Evolutionary conservation across 2,113 vertebrate genomes (phyloP), one percentile per base, ranked within the genome.

Genomic region (Hystrix cristata): DNA sequence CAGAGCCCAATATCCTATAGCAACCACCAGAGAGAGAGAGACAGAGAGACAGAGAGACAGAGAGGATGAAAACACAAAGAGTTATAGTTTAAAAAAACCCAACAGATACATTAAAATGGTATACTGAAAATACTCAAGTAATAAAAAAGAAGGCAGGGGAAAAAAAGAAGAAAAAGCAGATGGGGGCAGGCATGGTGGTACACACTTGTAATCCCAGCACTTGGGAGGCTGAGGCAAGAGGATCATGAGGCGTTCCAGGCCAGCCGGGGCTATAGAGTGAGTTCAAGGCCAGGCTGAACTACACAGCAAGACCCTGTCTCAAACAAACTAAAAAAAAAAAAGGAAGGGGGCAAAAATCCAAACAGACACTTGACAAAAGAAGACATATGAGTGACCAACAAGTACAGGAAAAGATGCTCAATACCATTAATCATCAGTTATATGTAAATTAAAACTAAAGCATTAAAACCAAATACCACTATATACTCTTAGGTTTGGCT

Each of bases 371-470:
- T 78, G 60, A 53, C 59, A 64, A 90, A 95, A 93, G n/a, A 90
- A 71, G 18, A 74, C 53, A 76, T 1, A 71, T 43, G 59, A 67
- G 80, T 81, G 43, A 76, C 46, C 71, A 94, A 51, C 15, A 89
- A 43, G 59, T 27, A 81, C 14, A 91, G 53, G 51, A 74, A 91
- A 91, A 96, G 87, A 71, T 64, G 12, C 12, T 81, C 48, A 57
- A 46, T 82, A 82, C 76, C 43, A 81, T 46, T 25, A 92, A 21
- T 74, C 57, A 93, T 18, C 27, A 88, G 51, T 12, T 48, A 51
- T 65, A 43, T 62, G 19, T 16, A 96, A 90, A 89, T 74, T 46
- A 74, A 97, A 87, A 96, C 48, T 87, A 94, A 96, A 72, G 65
- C 79, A 96, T 38, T 87, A 94, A 96, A 72, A 72, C 79, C 74